Percentiles rank a stretch among this genome's conserved stretches.
These are phyloP conservation scores for Drosophila serrata DNA, from an alignment of 1,140 invertebrate genomes.

Conservation along the genomic window DNA sequence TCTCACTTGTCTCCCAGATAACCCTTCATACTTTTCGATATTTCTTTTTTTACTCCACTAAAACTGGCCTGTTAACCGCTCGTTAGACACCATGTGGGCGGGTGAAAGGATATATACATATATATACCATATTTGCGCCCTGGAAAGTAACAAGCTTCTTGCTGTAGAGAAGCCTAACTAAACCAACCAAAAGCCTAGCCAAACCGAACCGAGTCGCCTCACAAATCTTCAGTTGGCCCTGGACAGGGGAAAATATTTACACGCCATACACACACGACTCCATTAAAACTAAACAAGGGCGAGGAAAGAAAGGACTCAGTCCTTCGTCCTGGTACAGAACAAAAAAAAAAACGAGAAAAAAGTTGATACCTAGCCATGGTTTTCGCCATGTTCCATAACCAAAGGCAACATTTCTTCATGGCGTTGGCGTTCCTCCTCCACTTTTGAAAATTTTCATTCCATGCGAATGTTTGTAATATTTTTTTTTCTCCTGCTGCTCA, in stretches of 20 bases:
- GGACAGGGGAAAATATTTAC: constrained; percentile 65
- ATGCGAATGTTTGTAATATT: constrained; percentile 59
- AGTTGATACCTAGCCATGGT: constrained; percentile 34
- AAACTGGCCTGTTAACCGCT: constrained; percentile 44
- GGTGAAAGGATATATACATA: constrained; percentile 13
- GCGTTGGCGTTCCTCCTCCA: not conserved
- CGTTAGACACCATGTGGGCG: constrained; percentile 59
- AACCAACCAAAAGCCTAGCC: constrained; percentile 27
- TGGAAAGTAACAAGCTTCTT: constrained; percentile 38
- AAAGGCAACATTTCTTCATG: constrained; percentile 61
- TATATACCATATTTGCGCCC: constrained; percentile 33
- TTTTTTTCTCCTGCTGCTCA: constrained; percentile 48
- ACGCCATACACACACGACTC: constrained; percentile 60
- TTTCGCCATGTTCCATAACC: constrained; percentile 64
- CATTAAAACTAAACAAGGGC: constrained; percentile 71
- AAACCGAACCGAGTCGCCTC: constrained; percentile 31
- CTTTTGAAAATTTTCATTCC: constrained; percentile 40
- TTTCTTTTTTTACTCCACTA: constrained; percentile 2
- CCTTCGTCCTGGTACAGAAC: constrained; percentile 5
- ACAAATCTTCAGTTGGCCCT: constrained; percentile 44
- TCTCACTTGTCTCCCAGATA: constrained; percentile 4
- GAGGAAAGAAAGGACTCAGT: constrained; percentile 36
- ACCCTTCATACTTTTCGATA: constrained; percentile 13
- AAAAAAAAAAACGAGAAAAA: constrained; percentile 13
- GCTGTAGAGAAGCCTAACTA: not conserved